A percentile compares a stretch with the other conserved stretches of the same genome.
Evolutionary conservation across 2,797 vertebrate genomes (phyloP).

Genomic region (Thunnus albacares): DNA sequence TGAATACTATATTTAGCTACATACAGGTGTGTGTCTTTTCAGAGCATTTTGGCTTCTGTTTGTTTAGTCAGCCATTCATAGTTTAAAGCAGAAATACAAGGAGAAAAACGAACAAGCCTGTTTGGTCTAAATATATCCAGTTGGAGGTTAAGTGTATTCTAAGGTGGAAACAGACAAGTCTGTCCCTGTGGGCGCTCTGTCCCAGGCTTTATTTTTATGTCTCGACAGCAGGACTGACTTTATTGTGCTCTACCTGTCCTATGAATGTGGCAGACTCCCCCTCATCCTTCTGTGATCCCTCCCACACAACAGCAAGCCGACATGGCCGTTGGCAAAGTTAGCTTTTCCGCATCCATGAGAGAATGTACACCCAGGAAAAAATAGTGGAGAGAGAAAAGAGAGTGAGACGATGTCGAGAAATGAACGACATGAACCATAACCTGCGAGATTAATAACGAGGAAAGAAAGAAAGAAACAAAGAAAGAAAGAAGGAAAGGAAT

Average conservation of each 20-base stretch:
- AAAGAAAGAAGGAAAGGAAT: no score
- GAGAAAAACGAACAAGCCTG: conserved; percentile 35
- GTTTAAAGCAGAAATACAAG: conserved; percentile 35
- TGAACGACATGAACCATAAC: conserved; percentile 42
- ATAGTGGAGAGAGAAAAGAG: background rate
- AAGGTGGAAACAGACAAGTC: conserved; percentile 62
- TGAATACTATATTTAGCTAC: background rate
- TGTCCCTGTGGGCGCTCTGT: conserved; percentile 54
- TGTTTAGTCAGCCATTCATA: conserved; percentile 49
- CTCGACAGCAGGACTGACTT: conserved; percentile 63
- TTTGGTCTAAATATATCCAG: conserved; percentile 69
- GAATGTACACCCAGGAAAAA: conserved; percentile 15
- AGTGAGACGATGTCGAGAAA: conserved; percentile 3
- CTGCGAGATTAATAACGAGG: conserved; percentile 11
- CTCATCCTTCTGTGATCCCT: conserved; percentile 66
- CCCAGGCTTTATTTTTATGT: conserved; percentile 65
- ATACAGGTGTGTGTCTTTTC: background rate
- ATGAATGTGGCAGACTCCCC: conserved; percentile 68
- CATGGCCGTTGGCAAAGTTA: conserved; percentile 73
- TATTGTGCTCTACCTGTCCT: conserved; percentile 72
- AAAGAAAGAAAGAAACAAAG: background rate
- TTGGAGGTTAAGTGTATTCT: conserved; percentile 62
- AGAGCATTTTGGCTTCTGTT: conserved; percentile 7
- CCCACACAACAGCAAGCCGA: conserved; percentile 69
- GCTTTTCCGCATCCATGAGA: conserved; percentile 52